phyloP scores from a whole-genome alignment of 2,113 vertebrate species.

The Oryzias curvinotus region DNA sequence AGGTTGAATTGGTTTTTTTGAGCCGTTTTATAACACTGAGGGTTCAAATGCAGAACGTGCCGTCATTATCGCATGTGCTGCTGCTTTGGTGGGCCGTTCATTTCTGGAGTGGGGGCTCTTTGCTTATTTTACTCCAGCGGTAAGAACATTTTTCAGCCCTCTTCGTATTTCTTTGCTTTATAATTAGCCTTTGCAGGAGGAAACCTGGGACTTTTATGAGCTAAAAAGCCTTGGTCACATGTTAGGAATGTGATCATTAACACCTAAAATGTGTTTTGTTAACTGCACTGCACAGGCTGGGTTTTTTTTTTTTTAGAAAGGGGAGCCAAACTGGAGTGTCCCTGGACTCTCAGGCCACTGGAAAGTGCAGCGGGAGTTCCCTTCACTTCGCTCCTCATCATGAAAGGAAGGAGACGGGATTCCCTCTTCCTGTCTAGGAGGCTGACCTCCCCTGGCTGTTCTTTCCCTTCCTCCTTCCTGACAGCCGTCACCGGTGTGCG shows the following conservation, averaged over 20 bases:
- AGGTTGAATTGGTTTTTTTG: constrained; percentile 10
- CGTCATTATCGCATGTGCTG: constrained; percentile 44
- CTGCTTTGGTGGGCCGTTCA: constrained; percentile 48
- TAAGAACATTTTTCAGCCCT: constrained; percentile 41
- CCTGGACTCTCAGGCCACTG: constrained; percentile 19
- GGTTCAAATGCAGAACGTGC: constrained; percentile 26
- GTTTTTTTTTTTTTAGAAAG: constrained; percentile 21
- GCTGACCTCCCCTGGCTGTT: constrained; percentile 34
- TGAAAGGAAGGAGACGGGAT: constrained; percentile 67
- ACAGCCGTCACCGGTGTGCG: constrained; percentile 23
- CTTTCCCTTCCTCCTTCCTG: constrained; percentile 33
- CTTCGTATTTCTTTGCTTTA: constrained; percentile 49
- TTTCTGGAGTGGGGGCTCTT: constrained; percentile 23
- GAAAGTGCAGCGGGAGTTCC: constrained; percentile 58
- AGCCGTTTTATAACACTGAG: constrained; percentile 35
- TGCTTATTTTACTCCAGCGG: constrained; percentile 51
- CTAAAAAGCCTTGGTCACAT: constrained; percentile 31
- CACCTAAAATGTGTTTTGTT: constrained; percentile 54
- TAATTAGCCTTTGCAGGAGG: constrained; percentile 46
- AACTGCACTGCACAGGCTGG: constrained; percentile 15
- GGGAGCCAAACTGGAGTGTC: not conserved
- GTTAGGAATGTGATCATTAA: constrained; percentile 66
- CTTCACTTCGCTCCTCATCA: constrained; percentile 45
- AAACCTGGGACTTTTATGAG: constrained; percentile 42
- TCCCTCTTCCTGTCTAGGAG: constrained; percentile 66